These are phyloP conservation scores for Physocephala rufipes DNA, from an alignment of 2,888 invertebrate species.

Conservation along the genomic window DNA sequence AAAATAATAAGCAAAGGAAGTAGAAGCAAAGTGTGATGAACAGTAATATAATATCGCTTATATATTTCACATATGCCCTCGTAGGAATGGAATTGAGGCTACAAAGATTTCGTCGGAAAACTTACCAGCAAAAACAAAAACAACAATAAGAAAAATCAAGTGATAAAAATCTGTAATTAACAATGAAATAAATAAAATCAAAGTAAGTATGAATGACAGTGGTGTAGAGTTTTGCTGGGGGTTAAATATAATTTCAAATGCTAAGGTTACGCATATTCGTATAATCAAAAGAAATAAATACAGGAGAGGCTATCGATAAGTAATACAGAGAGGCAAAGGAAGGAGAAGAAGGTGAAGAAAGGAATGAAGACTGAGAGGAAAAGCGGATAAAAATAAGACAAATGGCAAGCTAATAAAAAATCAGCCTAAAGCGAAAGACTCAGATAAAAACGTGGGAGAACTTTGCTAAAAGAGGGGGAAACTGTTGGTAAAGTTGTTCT, in stretches of 20 bases:
- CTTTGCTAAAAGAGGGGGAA: too few species aligned
- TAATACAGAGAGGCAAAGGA: not conserved
- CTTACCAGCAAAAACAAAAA: slow-evolving; percentile 7
- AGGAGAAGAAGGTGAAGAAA: not conserved
- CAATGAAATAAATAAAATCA: slow-evolving; percentile 23
- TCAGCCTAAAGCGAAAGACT: not conserved
- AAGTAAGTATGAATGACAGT: not conserved
- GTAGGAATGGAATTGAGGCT: too few species aligned
- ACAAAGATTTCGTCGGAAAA: too few species aligned
- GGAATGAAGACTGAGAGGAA: too few species aligned
- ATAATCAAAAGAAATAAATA: not conserved
- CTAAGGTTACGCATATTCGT: too few species aligned
- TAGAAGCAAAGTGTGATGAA: not conserved
- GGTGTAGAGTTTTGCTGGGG: too few species aligned
- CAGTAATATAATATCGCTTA: too few species aligned
- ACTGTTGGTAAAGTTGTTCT: too few species aligned
- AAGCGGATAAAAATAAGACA: not conserved
- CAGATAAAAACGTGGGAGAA: too few species aligned
- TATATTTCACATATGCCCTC: too few species aligned
- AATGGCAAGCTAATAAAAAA: not conserved
- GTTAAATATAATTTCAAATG: too few species aligned
- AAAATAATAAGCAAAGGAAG: not conserved
- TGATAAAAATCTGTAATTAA: slow-evolving; percentile 23
- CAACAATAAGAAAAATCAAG: slow-evolving; percentile 18
- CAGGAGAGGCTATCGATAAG: not conserved